phyloP scores from a whole-genome alignment of 2,797 vertebrate species.

The Acestrorhynchus altus region DNA sequence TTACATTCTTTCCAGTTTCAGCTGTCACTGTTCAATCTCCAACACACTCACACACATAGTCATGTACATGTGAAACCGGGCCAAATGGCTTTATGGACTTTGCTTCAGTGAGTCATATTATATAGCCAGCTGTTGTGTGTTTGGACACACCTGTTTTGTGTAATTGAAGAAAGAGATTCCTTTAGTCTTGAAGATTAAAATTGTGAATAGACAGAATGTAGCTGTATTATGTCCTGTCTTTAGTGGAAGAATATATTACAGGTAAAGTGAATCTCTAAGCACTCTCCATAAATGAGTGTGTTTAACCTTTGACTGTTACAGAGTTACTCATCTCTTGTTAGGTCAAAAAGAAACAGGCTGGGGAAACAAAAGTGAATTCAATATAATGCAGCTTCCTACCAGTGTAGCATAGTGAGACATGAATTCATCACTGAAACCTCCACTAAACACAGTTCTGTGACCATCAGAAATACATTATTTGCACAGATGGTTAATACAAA shows the following conservation, averaged over 20 bases:
- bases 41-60: not conserved
- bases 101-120: slow-evolving; percentile 2
- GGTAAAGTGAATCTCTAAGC: not conserved
- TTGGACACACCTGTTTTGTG: slow-evolving; percentile 27
- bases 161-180: not conserved
- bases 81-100: not conserved
- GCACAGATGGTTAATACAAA: not conserved
- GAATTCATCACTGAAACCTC: not conserved
- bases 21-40: slow-evolving; percentile 35
- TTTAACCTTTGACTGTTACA: slow-evolving; percentile 1
- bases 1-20: slow-evolving; percentile 40
- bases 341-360: not conserved
- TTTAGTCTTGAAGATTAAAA: not conserved
- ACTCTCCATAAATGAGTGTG: not conserved
- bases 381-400: slow-evolving; percentile 24
- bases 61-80: not conserved
- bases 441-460: no score
- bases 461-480: not conserved
- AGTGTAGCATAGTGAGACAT: not conserved
- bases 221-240: not conserved
- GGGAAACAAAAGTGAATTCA: not conserved
- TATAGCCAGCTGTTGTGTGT: slow-evolving; percentile 14
- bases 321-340: not conserved
- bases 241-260: not conserved
- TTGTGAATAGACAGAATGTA: not conserved